A percentile compares a stretch with the other conserved stretches of the same genome.
Evolutionary conservation across 2,113 vertebrate genomes (phyloP).

Genomic region (Circaetus gallicus): DNA sequence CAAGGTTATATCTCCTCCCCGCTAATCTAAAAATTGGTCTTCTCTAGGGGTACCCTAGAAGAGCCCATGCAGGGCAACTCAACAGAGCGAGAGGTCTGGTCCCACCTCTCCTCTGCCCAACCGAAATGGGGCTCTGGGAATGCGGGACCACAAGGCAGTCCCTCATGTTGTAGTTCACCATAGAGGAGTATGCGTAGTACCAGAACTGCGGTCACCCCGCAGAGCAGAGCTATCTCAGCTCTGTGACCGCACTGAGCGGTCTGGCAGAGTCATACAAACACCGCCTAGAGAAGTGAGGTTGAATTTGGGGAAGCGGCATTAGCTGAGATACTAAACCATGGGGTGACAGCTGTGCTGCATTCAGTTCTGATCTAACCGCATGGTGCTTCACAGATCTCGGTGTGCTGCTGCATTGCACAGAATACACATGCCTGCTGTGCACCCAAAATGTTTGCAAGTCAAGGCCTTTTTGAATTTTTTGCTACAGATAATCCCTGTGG

Average conservation of each 20-base stretch:
- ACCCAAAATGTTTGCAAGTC: background rate
- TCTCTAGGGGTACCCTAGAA: background rate
- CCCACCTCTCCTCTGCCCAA: background rate
- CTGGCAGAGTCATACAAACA: background rate
- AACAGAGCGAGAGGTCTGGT: background rate
- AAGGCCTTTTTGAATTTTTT: background rate
- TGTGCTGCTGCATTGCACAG: background rate
- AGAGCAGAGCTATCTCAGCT: background rate
- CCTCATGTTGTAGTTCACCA: background rate
- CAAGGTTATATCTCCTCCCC: background rate
- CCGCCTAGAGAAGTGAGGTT: background rate
- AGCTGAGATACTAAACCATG: fast-evolving
- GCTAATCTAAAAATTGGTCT: background rate
- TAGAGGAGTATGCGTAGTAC: background rate
- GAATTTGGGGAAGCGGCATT: background rate
- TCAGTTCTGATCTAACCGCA: fast-evolving
- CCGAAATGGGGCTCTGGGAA: background rate
- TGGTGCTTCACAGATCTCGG: background rate
- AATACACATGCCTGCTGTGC: fast-evolving
- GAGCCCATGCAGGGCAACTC: background rate
- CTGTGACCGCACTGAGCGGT: background rate
- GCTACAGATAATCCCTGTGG: background rate
- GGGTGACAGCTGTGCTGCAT: background rate
- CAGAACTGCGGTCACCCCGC: fast-evolving
- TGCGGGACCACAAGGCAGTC: background rate